Evolutionary conservation across 2,888 invertebrate species (phyloP).

Genomic region (Chydorus sphaericus): DNA sequence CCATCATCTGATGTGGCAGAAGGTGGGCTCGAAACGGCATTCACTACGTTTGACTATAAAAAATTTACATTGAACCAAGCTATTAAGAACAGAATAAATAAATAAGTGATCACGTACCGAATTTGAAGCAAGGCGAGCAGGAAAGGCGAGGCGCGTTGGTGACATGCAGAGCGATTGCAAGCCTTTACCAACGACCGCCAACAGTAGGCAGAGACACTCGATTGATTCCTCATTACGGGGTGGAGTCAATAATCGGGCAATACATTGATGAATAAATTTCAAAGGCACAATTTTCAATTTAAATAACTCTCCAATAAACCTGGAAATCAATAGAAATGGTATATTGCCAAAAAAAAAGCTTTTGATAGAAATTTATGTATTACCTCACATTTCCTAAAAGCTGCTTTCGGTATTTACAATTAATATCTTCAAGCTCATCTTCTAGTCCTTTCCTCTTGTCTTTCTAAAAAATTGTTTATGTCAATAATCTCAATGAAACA

Average conservation of each 20-base stretch:
- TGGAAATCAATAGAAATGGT: too few relatives aligned
- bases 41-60: not conserved
- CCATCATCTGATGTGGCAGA: not conserved
- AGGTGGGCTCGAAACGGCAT: too few relatives aligned
- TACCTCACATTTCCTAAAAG: slow-evolving; percentile 81
- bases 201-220: slow-evolving; percentile 80
- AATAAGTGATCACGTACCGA: not conserved
- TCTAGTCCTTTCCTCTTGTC: slow-evolving; percentile 59
- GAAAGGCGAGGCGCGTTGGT: not conserved
- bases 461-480: slow-evolving; percentile 26
- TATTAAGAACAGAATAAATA: too few relatives aligned
- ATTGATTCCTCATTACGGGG: slow-evolving; percentile 69
- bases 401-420: slow-evolving; percentile 58
- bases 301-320: slow-evolving; percentile 71
- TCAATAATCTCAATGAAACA: too few relatives aligned
- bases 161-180: slow-evolving; percentile 42
- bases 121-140: not conserved
- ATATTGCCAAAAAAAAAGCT: too few relatives aligned
- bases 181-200: slow-evolving; percentile 80
- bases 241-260: slow-evolving; percentile 55
- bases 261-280: slow-evolving; percentile 75
- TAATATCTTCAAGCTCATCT: slow-evolving; percentile 54
- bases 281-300: slow-evolving; percentile 77
- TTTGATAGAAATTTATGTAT: too few relatives aligned
- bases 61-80: too few relatives aligned